Percentiles rank a stretch among this genome's conserved stretches.
Evolutionary conservation across 2,888 invertebrate species (phyloP).

Genomic region (Aphidius colemani): DNA sequence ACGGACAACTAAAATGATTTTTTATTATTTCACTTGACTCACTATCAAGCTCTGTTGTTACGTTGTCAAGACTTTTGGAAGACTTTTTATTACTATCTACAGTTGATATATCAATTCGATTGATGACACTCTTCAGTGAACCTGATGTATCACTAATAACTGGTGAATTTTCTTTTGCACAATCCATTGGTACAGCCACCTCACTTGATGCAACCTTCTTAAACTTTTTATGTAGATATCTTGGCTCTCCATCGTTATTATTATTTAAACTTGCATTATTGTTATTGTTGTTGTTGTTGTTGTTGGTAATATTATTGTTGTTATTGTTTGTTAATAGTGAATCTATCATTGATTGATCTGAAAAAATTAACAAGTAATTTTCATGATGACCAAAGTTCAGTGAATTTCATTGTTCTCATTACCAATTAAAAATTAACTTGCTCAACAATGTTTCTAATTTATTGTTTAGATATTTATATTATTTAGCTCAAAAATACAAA

Average conservation of each 20-base stretch:
- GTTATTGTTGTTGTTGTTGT: constrained; percentile 10
- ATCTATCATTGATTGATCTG: constrained; percentile 57
- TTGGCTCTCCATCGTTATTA: constrained; percentile 63
- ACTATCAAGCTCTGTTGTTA: constrained; percentile 47
- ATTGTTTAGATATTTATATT: no score
- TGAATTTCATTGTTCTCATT: no score
- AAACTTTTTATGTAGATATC: constrained; percentile 91
- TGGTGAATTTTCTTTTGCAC: constrained; percentile 43
- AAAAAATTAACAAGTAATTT: constrained; percentile 23
- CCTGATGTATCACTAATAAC: constrained; percentile 26
- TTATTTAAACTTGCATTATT: no score
- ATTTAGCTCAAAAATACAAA: no score
- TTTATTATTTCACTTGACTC: constrained; percentile 48
- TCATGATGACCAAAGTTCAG: no score
- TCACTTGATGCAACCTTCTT: constrained; percentile 79
- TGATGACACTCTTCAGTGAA: constrained; percentile 34
- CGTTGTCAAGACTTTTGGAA: constrained; percentile 35
- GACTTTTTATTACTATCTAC: constrained; percentile 37
- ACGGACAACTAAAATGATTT: constrained; percentile 83
- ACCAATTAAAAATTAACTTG: no score
- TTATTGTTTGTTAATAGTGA: constrained; percentile 52
- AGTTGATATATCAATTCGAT: constrained; percentile 40
- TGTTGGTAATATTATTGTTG: constrained; percentile 39
- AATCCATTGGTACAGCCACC: constrained; percentile 47
- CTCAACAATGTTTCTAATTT: no score